These are phyloP conservation scores for Rhabdomys dilectus DNA, from an alignment of 2,113 vertebrate genomes.

Conservation along the genomic window DNA sequence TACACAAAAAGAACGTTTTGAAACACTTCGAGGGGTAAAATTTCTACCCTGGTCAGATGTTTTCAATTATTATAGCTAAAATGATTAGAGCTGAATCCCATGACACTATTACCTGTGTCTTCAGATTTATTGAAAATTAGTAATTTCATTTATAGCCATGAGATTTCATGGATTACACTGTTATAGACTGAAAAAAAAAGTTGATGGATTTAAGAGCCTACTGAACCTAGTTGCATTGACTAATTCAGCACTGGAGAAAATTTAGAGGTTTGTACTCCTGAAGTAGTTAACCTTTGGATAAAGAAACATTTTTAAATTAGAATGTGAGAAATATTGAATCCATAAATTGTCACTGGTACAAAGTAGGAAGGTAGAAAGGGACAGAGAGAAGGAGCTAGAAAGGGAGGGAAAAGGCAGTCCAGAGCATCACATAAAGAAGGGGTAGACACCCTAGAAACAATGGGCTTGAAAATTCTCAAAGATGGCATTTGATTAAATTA, in stretches of 20 bases:
- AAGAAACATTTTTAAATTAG: constrained; percentile 88
- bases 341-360: constrained; percentile 82
- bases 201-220: constrained; percentile 85
- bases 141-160: constrained; percentile 87
- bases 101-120: constrained; percentile 86
- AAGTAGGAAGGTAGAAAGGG: constrained; percentile 59
- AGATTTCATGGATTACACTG: constrained; percentile 88
- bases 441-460: background rate
- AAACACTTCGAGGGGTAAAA: constrained; percentile 84
- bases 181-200: constrained; percentile 84
- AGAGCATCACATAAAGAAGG: background rate
- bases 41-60: constrained; percentile 77
- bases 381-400: too few relatives aligned
- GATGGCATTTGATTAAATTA: constrained; percentile 28
- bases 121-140: constrained; percentile 90
- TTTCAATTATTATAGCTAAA: constrained; percentile 87
- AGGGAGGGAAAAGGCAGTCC: background rate
- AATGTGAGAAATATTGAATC: constrained; percentile 86
- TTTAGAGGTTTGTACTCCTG: constrained; percentile 86
- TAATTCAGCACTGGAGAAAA: constrained; percentile 87
- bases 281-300: constrained; percentile 88
- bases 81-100: constrained; percentile 85
- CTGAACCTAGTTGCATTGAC: constrained; percentile 82
- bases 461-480: background rate
- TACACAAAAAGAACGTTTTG: constrained; percentile 75